Base-by-base conservation (phyloP, 2,113 vertebrate genomes). In the Seriola quinqueradiata region DNA sequence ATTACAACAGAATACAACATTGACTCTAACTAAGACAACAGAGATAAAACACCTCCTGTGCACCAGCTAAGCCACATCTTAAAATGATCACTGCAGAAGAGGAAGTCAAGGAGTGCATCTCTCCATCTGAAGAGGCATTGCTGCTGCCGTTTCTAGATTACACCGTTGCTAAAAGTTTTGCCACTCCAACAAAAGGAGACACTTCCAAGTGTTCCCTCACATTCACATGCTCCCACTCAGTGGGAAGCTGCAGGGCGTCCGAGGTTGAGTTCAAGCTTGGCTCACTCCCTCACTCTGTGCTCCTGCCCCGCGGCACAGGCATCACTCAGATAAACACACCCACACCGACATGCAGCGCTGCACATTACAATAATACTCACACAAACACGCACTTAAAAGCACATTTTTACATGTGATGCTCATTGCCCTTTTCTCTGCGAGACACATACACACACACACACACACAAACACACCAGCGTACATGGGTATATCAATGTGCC, bases 231-330 rank as follows among this genome's bases (percentile, higher is more conserved):
- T 89, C 73, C 76, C 80, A 89, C 86, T 60, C 91, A 71, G 87
- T 81, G 71, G 69, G 87, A 87, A 83, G 86, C 90, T 80, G 75
- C 76, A 61, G 80, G 71, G 71, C 21, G 82, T 91, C 86, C 52
- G 75, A 88, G 91, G 92, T 77, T 48, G 77, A 89, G 90, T 92
- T 94, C 91, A 90, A 86, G 78, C 89, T 83, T 6, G 44, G 83
- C 89, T 89, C 84, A 23, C 73, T 91, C 78, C 61, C 77, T 85
- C 80, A 34, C 83, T 91, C 82, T 4, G 5, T 46, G 67, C 80
- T 78, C 38, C 57, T 78, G 76, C 89, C 91, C 86, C 8, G 54
- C 64, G 42, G 92, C 89, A 38, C 68, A 58, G 57, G 38, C 89
- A 81, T 67, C 85, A 46, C 59, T 57, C 74, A 38, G 65, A 84